Percentiles rank a stretch among this genome's conserved stretches.
Evolutionary conservation across 1,140 invertebrate genomes (phyloP).

Genomic region (Halotydeus destructor): DNA sequence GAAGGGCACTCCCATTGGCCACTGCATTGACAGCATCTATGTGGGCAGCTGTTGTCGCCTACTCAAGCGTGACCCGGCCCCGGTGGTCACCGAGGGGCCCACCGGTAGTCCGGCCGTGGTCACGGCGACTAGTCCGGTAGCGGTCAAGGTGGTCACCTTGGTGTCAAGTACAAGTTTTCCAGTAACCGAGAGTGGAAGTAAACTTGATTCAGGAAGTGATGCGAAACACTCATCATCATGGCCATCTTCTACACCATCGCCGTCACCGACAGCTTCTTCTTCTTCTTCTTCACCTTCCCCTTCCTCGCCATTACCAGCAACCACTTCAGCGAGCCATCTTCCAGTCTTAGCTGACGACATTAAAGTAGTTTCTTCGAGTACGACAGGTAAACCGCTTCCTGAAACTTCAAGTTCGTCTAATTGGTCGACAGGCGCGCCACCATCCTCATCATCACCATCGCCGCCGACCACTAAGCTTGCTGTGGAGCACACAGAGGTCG

Average conservation of each 20-base stretch:
- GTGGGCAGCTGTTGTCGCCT: conserved; percentile 61
- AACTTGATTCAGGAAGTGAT: too few species aligned
- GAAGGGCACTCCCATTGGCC: conserved; percentile 57
- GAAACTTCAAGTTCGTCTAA: too few species aligned
- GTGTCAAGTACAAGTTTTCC: too few species aligned
- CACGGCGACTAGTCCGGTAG: not conserved
- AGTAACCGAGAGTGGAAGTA: not conserved
- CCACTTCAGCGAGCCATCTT: not conserved
- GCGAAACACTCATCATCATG: not conserved
- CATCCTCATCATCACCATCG: too few species aligned
- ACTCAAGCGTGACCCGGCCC: not conserved
- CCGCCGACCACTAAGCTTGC: too few species aligned
- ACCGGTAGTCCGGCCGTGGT: not conserved
- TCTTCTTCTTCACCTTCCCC: not conserved
- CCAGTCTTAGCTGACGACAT: too few species aligned
- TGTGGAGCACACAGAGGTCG: too few species aligned
- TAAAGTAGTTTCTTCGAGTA: too few species aligned
- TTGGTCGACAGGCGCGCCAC: too few species aligned
- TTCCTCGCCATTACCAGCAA: not conserved
- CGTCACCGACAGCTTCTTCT: not conserved
- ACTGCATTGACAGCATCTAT: conserved; percentile 75
- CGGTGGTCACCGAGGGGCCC: not conserved
- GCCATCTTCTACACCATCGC: not conserved
- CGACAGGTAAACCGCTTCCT: too few species aligned
- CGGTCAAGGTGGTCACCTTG: not conserved